Evolutionary conservation across 1,140 invertebrate genomes (phyloP).

Genomic region (Anastrepha obliqua): DNA sequence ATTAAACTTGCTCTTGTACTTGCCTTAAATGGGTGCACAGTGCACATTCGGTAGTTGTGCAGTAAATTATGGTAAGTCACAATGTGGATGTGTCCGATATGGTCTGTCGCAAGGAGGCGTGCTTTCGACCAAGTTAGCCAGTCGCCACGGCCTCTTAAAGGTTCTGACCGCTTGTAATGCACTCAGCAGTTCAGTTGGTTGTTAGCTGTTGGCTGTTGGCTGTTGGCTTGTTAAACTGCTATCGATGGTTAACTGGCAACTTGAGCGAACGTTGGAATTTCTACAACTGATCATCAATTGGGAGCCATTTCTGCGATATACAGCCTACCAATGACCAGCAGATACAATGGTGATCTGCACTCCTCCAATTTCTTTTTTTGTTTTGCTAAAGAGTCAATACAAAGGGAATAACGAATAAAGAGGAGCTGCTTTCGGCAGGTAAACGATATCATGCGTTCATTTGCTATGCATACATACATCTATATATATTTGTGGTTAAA

Average conservation of each 20-base stretch:
- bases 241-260: conserved; percentile 37
- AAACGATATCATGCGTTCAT: not conserved
- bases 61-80: too few species aligned
- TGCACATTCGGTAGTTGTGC: too few species aligned
- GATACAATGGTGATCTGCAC: not conserved
- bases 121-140: conserved; percentile 20
- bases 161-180: not conserved
- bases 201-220: not conserved
- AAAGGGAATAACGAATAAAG: not conserved
- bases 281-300: conserved; percentile 40
- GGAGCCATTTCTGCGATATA: conserved; percentile 32
- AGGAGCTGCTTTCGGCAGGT: not conserved
- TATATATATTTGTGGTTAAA: not conserved
- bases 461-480: not conserved
- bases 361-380: not conserved
- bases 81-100: not conserved
- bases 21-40: conserved; percentile 18
- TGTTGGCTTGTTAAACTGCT: conserved; percentile 6
- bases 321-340: not conserved
- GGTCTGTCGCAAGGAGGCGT: conserved; percentile 7
- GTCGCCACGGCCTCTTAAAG: not conserved
- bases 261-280: not conserved
- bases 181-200: not conserved
- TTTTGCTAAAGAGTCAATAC: not conserved
- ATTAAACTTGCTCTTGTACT: conserved; percentile 30